Conservation (phyloP, 1,140 invertebrate genomes). For the Formica exsecta region DNA sequence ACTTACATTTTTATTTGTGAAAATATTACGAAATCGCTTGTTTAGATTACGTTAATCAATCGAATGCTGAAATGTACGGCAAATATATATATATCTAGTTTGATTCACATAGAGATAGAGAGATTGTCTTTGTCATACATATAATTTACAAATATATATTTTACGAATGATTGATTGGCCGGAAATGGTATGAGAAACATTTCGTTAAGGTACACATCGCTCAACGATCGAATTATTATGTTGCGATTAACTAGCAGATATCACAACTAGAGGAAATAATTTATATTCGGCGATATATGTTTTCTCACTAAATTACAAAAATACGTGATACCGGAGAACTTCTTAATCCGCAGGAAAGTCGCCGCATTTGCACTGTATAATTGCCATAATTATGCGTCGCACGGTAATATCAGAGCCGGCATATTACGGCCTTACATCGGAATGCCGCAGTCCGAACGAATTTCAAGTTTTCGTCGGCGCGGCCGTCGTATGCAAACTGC, state of each 20-base stretch:
- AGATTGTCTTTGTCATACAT: background rate
- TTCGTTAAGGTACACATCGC: background rate
- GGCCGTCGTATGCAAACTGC: conserved; percentile 39
- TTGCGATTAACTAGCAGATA: background rate
- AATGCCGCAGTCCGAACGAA: conserved; percentile 37
- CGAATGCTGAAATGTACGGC: background rate
- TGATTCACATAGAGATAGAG: background rate
- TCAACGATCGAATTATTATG: conserved; percentile 29
- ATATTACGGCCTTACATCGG: conserved; percentile 24
- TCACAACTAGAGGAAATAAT: background rate
- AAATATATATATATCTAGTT: background rate
- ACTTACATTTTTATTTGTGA: background rate
- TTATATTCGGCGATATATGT: background rate
- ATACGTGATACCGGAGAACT: background rate
- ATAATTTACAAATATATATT: conserved; percentile 45
- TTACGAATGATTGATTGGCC: conserved; percentile 42
- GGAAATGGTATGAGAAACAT: conserved; percentile 42
- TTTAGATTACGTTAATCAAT: background rate
- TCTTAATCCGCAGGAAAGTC: conserved; percentile 27
- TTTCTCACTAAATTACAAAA: conserved; percentile 13
- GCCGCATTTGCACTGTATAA: conserved; percentile 20
- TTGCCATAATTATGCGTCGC: conserved; percentile 44
- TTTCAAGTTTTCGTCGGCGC: conserved; percentile 50
- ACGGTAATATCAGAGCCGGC: background rate
- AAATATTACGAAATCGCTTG: conserved; percentile 16